Percentiles rank a stretch among this genome's conserved stretches.
Conservation (phyloP, 2,797 vertebrate genomes). For the Sternarchorhynchus goeldii region DNA sequence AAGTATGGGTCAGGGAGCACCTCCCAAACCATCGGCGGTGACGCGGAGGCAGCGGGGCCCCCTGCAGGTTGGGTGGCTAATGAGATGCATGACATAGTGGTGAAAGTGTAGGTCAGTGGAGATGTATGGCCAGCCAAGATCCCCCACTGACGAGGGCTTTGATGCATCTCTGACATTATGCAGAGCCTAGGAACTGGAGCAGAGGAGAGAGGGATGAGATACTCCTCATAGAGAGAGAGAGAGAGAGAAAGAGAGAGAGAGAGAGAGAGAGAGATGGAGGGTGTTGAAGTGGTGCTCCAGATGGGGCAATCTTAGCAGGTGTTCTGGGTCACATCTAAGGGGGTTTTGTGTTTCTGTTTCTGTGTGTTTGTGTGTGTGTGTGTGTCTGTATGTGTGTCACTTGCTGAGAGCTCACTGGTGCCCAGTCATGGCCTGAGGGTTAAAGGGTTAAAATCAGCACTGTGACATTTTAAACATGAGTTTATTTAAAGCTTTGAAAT, state of each 20-base stretch:
- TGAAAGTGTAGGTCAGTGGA: conserved; percentile 65
- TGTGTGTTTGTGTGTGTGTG: background rate
- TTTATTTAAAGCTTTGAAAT: background rate
- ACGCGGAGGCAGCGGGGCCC: background rate
- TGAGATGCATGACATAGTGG: conserved; percentile 53
- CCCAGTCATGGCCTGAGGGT: background rate
- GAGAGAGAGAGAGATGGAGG: background rate
- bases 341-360: background rate
- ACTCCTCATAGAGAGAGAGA: background rate
- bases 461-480: conserved; percentile 1
- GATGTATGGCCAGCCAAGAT: conserved; percentile 43
- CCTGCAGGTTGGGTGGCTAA: background rate
- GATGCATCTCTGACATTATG: conserved; percentile 66
- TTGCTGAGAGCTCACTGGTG: background rate
- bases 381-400: background rate
- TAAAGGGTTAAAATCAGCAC: background rate
- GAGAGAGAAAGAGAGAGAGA: background rate
- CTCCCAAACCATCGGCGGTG: background rate
- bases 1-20: too few relatives aligned
- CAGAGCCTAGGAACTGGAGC: conserved; percentile 57
- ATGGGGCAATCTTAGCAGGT: conserved; percentile 12
- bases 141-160: conserved; percentile 31
- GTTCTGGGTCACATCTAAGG: conserved; percentile 16
- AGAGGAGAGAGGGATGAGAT: conserved; percentile 12
- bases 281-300: conserved; percentile 10